A percentile compares a stretch with the other conserved stretches of the same genome.
These are phyloP conservation scores for Ophiothrix spiculata DNA, from an alignment of 35 echinoderm and acorn worm species.

Conservation along the genomic window DNA sequence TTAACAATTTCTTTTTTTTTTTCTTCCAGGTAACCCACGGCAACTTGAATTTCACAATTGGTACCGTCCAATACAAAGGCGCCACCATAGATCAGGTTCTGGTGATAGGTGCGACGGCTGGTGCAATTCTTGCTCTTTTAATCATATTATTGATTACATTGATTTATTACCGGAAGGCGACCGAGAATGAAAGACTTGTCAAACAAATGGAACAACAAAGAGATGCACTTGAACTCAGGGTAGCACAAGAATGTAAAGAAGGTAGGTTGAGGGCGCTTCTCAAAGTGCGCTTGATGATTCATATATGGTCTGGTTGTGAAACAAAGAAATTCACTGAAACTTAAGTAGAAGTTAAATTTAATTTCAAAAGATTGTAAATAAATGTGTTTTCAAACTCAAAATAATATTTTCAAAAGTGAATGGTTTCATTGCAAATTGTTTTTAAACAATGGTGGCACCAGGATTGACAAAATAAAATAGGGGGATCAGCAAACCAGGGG, in stretches of 20 bases:
- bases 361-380: no score
- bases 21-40: conserved; percentile 83
- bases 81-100: conserved; percentile 33
- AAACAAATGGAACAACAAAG: conserved; percentile 70
- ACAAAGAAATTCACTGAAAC: no score
- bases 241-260: conserved; percentile 99
- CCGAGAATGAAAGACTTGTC: conserved; percentile 61
- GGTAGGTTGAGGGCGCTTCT: no score
- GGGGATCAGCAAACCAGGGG: no score
- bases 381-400: no score
- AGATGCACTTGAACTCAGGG: conserved; percentile 67
- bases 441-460: no score
- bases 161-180: conserved; percentile 68
- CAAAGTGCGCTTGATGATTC: no score
- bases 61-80: conserved; percentile 70
- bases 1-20: neutral
- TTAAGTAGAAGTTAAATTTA: no score
- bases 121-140: conserved; percentile 28
- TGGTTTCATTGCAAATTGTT: no score
- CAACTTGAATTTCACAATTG: conserved; percentile 58
- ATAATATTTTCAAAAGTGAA: no score
- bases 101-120: conserved; percentile 37
- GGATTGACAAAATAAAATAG: no score
- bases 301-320: no score
- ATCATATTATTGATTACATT: conserved; percentile 56